Evolutionary conservation across 2,113 vertebrate species (phyloP), one percentile per base, ranked within the genome.

Genomic region (Tinamus guttatus): DNA sequence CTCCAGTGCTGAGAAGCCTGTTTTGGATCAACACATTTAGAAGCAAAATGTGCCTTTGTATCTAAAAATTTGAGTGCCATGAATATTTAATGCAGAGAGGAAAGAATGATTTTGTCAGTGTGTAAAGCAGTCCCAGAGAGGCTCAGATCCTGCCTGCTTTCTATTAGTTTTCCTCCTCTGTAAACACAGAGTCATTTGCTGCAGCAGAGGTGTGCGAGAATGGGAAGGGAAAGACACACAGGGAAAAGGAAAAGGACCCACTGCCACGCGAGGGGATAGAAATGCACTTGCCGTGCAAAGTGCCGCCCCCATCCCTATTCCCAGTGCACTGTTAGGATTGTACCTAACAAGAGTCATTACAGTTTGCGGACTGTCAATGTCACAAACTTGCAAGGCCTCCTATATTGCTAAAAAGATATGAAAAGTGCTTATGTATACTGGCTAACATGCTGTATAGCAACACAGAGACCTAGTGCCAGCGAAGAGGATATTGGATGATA

Each of bases 21-120:
- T 96, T 97, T 87, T 90, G 90, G 91, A 98, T 96, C 96, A 96
- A 96, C 93, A 96, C 95, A 96, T 97, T 98, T 97, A 96, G 96
- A 97, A 98, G 97, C 97, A 98, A 97, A 98, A 98, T 97, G 98
- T 98, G 97, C 97, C 96, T 98, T 97, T 97, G 98, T 98, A 97
- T 97, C 97, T 97, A 97, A 97, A 98, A 97, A 97, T 96, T 93
- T 11, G 93, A 97, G 89, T 68, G 88, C 63, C 94, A 97, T 98
- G 97, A 98, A 98, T 98, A 98, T 98, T 98, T 98, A 98, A 98
- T 36, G 6, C 43, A 16, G 52, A 73, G 95, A 95, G 97, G 96
- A 86, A 97, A 97, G 97, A 98, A 98, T 97, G 97, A 97, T 97
- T 98, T 97, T 97, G 96, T 98, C 97, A 97, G 97, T 52, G 78